Conservation (phyloP, 2,797 vertebrate genomes). For the Falco concolor region DNA sequence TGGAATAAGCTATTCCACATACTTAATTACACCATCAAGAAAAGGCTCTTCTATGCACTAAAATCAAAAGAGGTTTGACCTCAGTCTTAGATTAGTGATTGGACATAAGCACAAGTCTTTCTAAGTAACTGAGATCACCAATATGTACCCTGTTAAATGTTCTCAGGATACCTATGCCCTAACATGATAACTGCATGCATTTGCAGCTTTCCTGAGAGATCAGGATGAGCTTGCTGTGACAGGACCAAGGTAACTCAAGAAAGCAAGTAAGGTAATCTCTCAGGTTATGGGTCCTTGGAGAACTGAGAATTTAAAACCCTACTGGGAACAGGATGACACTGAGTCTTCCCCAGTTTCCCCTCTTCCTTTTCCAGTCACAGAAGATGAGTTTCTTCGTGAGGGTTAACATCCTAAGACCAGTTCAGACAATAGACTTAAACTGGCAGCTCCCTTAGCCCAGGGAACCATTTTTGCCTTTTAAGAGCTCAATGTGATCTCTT, state of each 20-base stretch:
- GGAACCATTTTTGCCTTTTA: not conserved
- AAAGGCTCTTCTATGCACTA: not conserved
- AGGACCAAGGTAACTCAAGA: not conserved
- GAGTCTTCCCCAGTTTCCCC: not conserved
- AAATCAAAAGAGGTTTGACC: not conserved
- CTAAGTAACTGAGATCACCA: not conserved
- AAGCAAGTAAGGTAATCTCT: fast-evolving
- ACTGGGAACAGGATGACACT: not conserved
- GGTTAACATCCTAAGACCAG: not conserved
- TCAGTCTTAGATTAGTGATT: not conserved
- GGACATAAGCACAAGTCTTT: not conserved
- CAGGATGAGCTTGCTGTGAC: not conserved
- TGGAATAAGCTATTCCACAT: not conserved
- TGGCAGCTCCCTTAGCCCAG: not conserved
- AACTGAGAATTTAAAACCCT: not conserved
- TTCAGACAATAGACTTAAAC: not conserved
- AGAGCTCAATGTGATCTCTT: not conserved
- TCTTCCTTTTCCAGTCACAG: not conserved
- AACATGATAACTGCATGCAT: not conserved
- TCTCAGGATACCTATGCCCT: not conserved
- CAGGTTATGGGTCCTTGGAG: not conserved
- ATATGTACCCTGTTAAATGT: not conserved
- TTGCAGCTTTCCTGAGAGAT: not conserved
- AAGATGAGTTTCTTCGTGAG: not conserved
- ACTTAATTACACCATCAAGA: not conserved